phyloP scores from a whole-genome alignment of 2,797 vertebrate genomes.

The Cirrhinus molitorella region DNA sequence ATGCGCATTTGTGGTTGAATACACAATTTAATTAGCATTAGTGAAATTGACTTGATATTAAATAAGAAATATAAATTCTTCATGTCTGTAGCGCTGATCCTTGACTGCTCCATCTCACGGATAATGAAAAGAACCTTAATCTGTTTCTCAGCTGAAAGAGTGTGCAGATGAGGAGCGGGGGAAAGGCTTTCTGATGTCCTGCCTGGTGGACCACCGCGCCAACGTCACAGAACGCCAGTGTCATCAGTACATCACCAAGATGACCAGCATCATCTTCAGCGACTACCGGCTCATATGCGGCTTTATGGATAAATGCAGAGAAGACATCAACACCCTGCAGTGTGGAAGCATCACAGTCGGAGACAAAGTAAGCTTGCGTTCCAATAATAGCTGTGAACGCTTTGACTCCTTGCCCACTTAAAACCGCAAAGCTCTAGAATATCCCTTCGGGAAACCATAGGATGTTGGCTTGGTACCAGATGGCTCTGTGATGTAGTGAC shows the following conservation, averaged over 20 bases:
- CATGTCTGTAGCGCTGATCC: background rate
- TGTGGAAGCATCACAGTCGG: constrained; percentile 92
- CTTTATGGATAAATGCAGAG: constrained; percentile 93
- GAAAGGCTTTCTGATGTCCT: constrained; percentile 92
- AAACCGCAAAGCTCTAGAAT: constrained; percentile 38
- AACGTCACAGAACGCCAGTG: constrained; percentile 97
- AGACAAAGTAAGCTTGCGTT: constrained; percentile 84
- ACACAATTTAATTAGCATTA: constrained; percentile 35
- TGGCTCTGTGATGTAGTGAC: constrained; percentile 25
- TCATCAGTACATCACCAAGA: constrained; percentile 95
- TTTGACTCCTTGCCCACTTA: constrained; percentile 24
- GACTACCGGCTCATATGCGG: constrained; percentile 94
- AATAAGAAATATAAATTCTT: constrained; percentile 10
- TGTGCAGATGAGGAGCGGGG: constrained; percentile 91
- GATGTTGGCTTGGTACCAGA: constrained; percentile 28
- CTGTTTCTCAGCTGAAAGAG: constrained; percentile 86
- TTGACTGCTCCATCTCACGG: background rate
- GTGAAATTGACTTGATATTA: background rate
- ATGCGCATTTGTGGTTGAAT: constrained; percentile 23
- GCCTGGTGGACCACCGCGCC: constrained; percentile 92
- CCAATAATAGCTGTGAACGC: constrained; percentile 31
- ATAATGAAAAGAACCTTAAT: constrained; percentile 1
- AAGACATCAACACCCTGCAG: constrained; percentile 89
- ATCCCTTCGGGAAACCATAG: constrained; percentile 35
- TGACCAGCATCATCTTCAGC: constrained; percentile 94